Conservation (phyloP, 2,797 vertebrate genomes). For the Siniperca obscura region DNA sequence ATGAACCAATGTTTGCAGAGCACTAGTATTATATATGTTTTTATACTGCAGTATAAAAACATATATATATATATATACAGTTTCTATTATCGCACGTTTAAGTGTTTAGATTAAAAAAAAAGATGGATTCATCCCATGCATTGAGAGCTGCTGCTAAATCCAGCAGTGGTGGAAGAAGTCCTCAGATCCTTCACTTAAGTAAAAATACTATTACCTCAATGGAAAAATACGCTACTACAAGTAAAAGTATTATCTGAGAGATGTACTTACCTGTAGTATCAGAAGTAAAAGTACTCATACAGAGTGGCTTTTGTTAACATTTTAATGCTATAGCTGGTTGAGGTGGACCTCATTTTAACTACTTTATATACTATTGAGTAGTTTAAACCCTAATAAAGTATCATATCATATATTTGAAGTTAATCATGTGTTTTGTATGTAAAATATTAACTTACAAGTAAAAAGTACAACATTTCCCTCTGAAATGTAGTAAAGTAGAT, state of each 20-base stretch:
- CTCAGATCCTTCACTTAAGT: neutral
- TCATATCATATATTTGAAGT: neutral
- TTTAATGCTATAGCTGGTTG: neutral
- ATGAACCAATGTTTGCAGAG: slow-evolving; percentile 14
- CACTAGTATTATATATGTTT: slow-evolving; percentile 1
- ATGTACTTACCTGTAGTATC: neutral
- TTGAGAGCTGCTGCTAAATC: neutral
- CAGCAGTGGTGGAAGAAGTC: neutral
- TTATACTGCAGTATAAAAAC: neutral
- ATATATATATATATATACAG: neutral
- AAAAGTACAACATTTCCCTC: neutral
- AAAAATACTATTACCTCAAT: neutral
- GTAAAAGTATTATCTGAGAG: neutral
- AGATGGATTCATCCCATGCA: neutral
- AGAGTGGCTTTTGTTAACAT: neutral
- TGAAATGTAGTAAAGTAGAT: neutral
- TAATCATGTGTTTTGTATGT: neutral
- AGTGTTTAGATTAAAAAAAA: neutral
- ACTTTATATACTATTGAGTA: neutral
- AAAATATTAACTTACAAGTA: neutral
- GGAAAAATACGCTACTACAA: neutral
- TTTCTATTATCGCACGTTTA: neutral
- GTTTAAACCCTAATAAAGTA: neutral
- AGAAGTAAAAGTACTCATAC: neutral
- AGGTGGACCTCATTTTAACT: neutral